A percentile compares a stretch with the other conserved stretches of the same genome.
Conservation (phyloP, 2,797 vertebrate species). For the Phrynocephalus guinanensis region DNA sequence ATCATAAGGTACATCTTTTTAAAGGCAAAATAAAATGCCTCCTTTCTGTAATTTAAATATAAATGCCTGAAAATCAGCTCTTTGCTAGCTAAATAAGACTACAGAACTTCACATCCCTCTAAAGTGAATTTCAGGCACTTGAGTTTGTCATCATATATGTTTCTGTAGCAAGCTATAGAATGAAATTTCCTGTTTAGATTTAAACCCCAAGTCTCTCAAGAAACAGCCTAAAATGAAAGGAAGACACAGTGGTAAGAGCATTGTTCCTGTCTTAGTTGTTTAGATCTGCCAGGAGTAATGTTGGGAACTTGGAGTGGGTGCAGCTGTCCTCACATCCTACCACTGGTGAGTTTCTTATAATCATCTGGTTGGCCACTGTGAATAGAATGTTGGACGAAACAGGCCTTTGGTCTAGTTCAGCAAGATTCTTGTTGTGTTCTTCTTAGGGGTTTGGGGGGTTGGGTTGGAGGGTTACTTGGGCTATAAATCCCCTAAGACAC, state of each 20-base stretch:
- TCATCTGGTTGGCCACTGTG: no score
- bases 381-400: no score
- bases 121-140: not conserved
- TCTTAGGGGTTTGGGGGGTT: no score
- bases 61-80: no score
- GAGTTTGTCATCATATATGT: not conserved
- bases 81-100: not conserved
- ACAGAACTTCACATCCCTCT: not conserved
- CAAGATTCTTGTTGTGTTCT: no score
- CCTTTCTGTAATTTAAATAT: not conserved
- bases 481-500: no score
- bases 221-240: not conserved
- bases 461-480: no score
- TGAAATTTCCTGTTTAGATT: not conserved
- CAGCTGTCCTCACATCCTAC: no score
- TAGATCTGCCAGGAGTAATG: not conserved
- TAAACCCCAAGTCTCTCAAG: not conserved
- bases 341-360: no score
- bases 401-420: no score
- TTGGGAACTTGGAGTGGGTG: not conserved
- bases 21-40: not conserved
- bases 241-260: not conserved
- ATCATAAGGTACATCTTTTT: not conserved
- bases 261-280: not conserved
- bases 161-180: not conserved